Conservation (phyloP, 2,888 invertebrate genomes). For the Caenorhabditis japonica region DNA sequence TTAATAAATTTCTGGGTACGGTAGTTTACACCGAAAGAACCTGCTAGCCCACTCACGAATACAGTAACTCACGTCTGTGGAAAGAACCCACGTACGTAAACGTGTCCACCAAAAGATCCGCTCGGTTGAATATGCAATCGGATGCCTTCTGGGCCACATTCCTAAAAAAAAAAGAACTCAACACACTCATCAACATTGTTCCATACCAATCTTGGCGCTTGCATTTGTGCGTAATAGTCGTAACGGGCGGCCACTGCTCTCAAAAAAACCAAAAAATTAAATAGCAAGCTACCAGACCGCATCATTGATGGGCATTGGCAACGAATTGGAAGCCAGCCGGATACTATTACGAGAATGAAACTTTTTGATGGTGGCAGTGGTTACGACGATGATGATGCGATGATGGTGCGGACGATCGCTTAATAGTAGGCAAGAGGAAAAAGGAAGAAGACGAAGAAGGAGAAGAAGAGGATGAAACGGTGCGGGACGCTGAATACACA, state of each 20-base stretch:
- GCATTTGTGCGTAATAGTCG: constrained; percentile 38
- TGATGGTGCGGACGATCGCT: constrained; percentile 25
- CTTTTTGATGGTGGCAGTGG: too few species aligned
- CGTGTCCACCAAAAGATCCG: constrained; percentile 71
- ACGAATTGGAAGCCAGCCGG: too few species aligned
- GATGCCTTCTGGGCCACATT: constrained; percentile 69
- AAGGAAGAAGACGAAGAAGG: constrained; percentile 1
- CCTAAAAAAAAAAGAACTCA: constrained; percentile 54
- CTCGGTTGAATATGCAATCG: constrained; percentile 64
- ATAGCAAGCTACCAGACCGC: constrained; percentile 5
- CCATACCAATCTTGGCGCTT: constrained; percentile 32
- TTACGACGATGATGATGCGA: too few species aligned
- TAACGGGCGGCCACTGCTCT: constrained; percentile 2
- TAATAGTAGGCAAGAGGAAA: constrained; percentile 27
- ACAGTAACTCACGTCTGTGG: constrained; percentile 50
- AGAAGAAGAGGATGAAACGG: constrained; percentile 13
- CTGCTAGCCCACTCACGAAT: background rate
- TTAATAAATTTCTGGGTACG: background rate
- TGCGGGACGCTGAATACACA: constrained; percentile 20
- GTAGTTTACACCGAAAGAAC: too few species aligned
- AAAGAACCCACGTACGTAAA: constrained; percentile 76
- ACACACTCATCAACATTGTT: background rate
- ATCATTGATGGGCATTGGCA: constrained; percentile 16
- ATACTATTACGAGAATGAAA: constrained; percentile 22
- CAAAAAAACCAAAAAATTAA: background rate